A percentile compares a stretch with the other conserved stretches of the same genome.
phyloP scores from a whole-genome alignment of 2,113 vertebrate genomes.

The Lagopus muta region DNA sequence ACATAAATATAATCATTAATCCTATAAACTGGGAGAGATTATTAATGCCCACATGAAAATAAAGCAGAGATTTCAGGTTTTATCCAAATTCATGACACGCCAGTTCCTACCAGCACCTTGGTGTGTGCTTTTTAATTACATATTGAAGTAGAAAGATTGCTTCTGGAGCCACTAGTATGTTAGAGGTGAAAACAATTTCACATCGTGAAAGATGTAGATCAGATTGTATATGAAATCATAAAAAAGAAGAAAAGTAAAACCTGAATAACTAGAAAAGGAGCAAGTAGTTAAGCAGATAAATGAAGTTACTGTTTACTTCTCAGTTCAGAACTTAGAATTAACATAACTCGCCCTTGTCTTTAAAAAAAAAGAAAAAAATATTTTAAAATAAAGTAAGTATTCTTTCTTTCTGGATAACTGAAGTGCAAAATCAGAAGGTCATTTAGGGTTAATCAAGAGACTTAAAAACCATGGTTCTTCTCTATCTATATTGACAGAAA shows the following conservation, averaged over 20 bases:
- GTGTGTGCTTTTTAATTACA: neutral
- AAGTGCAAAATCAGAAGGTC: neutral
- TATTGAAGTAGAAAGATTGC: neutral
- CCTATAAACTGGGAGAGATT: neutral
- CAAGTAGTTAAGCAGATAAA: slow-evolving; percentile 7
- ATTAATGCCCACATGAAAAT: neutral
- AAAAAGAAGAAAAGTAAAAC: neutral
- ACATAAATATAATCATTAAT: neutral
- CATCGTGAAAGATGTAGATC: neutral
- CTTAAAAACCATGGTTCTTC: neutral
- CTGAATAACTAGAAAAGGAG: neutral
- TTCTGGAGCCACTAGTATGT: neutral
- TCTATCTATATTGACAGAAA: neutral
- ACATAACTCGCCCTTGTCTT: neutral
- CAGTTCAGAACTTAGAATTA: neutral
- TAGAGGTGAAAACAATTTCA: neutral
- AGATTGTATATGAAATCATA: neutral
- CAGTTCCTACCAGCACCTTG: neutral
- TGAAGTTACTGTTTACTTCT: neutral
- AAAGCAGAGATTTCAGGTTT: neutral
- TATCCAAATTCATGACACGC: neutral
- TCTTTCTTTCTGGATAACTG: slow-evolving; percentile 14
- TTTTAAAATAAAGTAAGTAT: neutral
- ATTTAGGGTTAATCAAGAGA: neutral
- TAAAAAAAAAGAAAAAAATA: neutral